Base-by-base conservation (phyloP, 2,113 vertebrate genomes). In the Lethenteron reissneri region DNA sequence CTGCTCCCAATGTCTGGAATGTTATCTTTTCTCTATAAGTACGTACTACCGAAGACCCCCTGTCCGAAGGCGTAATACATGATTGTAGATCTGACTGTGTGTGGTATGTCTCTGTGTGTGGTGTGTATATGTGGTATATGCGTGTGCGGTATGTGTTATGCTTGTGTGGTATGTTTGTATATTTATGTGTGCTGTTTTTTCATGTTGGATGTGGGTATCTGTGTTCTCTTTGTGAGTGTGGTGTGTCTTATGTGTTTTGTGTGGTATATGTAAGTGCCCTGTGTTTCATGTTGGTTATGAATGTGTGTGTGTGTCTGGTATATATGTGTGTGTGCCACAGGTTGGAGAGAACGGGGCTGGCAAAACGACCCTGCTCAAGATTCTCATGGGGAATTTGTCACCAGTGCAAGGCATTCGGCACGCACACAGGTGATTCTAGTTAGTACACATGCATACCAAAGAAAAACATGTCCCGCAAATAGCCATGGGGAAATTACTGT, bases 301-400 rank as follows among this genome's bases (percentile, higher is more conserved):
- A 56, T 75, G 77, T 41, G 41, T 41, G 41, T 41, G 41, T 41
- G 41, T 41, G 41, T 5, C 6, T 6, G 4, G 6, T 41, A 41
- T 41, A 41, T 41, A 7, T 41, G 41, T 41, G 41, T 41, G 41
- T 41, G 5, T 41, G 73, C 72, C 74, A 59, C 76, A 97, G 94
- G 94, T 99, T 2, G 94, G 94, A 7, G 92, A 99, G 77, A 99
- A 99, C 0, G 94, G 94, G 5, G 85, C 94, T 7, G 94, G 94
- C 57, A 99, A 99, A 77, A 88, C 90, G 1, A 99, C 94, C 11
- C 82, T 94, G 80, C 80, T 99, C 58, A 99, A 97, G 80, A 83
- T 99, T 75, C 80, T 99, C 72, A 85, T 99, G 87, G 94, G 91
- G 2, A 91, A 99, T 60, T 76, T 99, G 76, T 79, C 87, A 1